phyloP scores from a whole-genome alignment of 2,797 vertebrate genomes.

The Pipistrellus pygmaeus region DNA sequence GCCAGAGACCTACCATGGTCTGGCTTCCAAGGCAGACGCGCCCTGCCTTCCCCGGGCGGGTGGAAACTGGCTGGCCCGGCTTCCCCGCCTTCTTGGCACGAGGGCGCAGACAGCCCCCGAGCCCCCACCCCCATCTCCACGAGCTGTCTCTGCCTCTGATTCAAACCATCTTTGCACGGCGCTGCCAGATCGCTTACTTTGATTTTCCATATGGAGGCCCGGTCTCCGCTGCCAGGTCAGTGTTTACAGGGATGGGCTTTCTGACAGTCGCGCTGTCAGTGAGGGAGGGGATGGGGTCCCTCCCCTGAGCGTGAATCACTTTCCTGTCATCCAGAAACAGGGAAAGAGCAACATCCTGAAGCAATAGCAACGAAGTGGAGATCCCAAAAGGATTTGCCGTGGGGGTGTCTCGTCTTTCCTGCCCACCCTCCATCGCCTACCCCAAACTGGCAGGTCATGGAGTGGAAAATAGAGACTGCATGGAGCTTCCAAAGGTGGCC shows the following conservation, averaged over 20 bases:
- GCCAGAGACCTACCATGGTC: slow-evolving; percentile 32
- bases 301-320: slow-evolving; percentile 64
- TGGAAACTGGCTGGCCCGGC: slow-evolving; percentile 57
- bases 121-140: slow-evolving; percentile 68
- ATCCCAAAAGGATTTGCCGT: neutral
- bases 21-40: slow-evolving; percentile 26
- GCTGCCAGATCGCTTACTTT: slow-evolving; percentile 67
- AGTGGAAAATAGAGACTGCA: neutral
- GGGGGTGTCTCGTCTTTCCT: neutral
- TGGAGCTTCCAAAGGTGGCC: neutral
- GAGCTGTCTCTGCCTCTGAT: slow-evolving; percentile 81
- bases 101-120: slow-evolving; percentile 65
- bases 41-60: slow-evolving; percentile 5
- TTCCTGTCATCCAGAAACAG: slow-evolving; percentile 58
- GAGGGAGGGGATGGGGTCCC: slow-evolving; percentile 4
- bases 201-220: slow-evolving; percentile 65
- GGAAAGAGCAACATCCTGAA: slow-evolving; percentile 69
- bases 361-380: slow-evolving; percentile 59
- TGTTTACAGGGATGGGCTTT: slow-evolving; percentile 72
- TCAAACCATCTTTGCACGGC: slow-evolving; percentile 81
- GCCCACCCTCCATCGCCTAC: neutral
- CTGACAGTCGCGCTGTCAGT: slow-evolving; percentile 69
- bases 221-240: slow-evolving; percentile 58
- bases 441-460: neutral
- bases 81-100: slow-evolving; percentile 53